Base-by-base conservation (phyloP, 2,113 vertebrate genomes). In the Rallus limicola region DNA sequence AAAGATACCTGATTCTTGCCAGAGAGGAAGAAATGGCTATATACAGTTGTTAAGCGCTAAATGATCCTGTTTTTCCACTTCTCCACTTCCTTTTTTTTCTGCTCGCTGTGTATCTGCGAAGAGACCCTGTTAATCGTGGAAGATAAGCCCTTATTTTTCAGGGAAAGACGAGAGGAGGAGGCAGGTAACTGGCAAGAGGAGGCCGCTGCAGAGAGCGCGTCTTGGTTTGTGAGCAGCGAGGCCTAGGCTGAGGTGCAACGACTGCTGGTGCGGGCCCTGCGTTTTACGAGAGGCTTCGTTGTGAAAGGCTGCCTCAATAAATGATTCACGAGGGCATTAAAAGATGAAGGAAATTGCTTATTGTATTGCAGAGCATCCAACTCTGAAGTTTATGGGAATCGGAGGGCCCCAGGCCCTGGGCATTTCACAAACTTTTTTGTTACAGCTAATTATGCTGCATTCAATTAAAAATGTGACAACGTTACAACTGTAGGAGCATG, bases 271-370 rank as follows among this genome's bases (percentile, higher is more conserved):
- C 14, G 0, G 68, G 86, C 42, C 10, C 72, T 63, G 69, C 3
- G 0, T 76, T 97, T 94, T 93, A 93, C 0, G 4, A 95, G 88
- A 63, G 58, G 33, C 55, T 82, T 81, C 72, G 67, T 67, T 93
- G 82, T 90, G 79, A 93, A 94, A 86, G 58, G 63, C 80, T 91
- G 71, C 88, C 82, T 78, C 93, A 75, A 52, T 93, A 96, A 97
- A 88, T 85, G 64, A 80, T 93, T 96, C 95, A 92, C 3, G 4
- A 82, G 82, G 86, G 88, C 81, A 70, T 88, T 96, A 92, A 95
- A 93, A 97, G 91, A 93, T 92, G 96, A 95, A 95, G 95, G 95
- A 94, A 97, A 95, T 97, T 90, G 74, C 77, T 96, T 95, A 67
- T 92, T 96, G 92, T 87, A 80, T 96, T 48, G 8, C 86, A 88